A percentile compares a stretch with the other conserved stretches of the same genome.
phyloP scores from a whole-genome alignment of 2,888 invertebrate genomes.

The Priocnemis perturbator region DNA sequence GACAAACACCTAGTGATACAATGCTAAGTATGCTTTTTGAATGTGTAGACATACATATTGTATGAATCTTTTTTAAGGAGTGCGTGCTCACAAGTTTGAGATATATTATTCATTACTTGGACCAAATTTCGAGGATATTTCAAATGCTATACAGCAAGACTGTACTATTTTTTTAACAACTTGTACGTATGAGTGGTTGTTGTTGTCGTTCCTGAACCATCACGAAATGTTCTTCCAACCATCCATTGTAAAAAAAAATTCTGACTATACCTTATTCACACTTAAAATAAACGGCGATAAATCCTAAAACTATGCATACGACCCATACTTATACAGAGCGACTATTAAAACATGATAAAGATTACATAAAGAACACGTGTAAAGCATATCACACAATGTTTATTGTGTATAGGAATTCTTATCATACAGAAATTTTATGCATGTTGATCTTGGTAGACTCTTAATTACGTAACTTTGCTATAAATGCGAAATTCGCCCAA shows the following conservation, averaged over 20 bases:
- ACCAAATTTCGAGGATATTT: slow-evolving; percentile 9
- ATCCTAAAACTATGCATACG: slow-evolving; percentile 4
- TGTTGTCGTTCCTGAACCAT: slow-evolving; percentile 28
- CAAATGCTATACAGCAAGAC: slow-evolving; percentile 30
- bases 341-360: too few relatives aligned
- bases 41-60: slow-evolving; percentile 2
- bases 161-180: slow-evolving; percentile 42
- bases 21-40: slow-evolving; percentile 1
- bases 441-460: slow-evolving; percentile 45
- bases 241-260: slow-evolving; percentile 29
- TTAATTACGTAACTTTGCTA: slow-evolving; percentile 49
- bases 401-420: slow-evolving; percentile 35
- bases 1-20: neutral
- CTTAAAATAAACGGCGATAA: neutral
- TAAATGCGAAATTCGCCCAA: slow-evolving; percentile 43
- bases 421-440: slow-evolving; percentile 35
- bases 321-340: neutral
- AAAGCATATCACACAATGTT: slow-evolving; percentile 35
- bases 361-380: slow-evolving; percentile 13
- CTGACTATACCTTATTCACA: neutral
- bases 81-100: slow-evolving; percentile 34
- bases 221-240: slow-evolving; percentile 22
- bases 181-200: slow-evolving; percentile 22
- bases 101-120: slow-evolving; percentile 6
- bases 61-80: slow-evolving; percentile 33